These are phyloP conservation scores for Melanitta fusca DNA, from an alignment of 2,797 vertebrate species.

Conservation along the genomic window DNA sequence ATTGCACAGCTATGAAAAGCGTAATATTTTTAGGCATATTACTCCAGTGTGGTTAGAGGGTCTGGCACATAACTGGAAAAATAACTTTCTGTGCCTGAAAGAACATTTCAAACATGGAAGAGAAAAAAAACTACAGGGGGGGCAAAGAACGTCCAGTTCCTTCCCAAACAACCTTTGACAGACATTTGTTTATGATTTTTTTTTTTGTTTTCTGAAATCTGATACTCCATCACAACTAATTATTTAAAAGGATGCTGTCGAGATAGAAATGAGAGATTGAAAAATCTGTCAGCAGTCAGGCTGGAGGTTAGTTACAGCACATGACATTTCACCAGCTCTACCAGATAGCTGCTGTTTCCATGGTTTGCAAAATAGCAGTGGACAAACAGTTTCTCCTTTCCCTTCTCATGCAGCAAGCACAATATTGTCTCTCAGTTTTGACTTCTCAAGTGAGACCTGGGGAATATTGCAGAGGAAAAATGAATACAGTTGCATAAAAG, in stretches of 20 bases:
- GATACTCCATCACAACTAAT: neutral
- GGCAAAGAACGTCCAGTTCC: neutral
- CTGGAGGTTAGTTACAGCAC: neutral
- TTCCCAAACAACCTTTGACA: neutral
- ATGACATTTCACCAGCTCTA: neutral
- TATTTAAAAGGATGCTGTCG: neutral
- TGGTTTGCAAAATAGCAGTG: neutral
- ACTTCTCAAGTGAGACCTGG: accelerated
- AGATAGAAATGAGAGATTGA: neutral
- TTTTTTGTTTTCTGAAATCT: neutral
- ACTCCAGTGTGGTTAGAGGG: neutral
- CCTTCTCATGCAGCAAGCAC: neutral
- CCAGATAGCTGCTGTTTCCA: neutral
- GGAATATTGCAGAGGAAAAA: neutral
- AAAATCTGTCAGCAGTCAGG: neutral
- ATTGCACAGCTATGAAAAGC: neutral
- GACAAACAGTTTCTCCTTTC: neutral
- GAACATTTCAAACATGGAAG: neutral
- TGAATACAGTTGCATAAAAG: neutral
- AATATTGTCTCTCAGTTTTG: neutral
- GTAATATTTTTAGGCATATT: neutral
- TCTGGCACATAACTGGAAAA: neutral
- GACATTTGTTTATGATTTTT: neutral
- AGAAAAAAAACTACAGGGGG: neutral
- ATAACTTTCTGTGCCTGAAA: neutral